Conservation (phyloP, 2,113 vertebrate species). For the Phaethornis superciliosus region DNA sequence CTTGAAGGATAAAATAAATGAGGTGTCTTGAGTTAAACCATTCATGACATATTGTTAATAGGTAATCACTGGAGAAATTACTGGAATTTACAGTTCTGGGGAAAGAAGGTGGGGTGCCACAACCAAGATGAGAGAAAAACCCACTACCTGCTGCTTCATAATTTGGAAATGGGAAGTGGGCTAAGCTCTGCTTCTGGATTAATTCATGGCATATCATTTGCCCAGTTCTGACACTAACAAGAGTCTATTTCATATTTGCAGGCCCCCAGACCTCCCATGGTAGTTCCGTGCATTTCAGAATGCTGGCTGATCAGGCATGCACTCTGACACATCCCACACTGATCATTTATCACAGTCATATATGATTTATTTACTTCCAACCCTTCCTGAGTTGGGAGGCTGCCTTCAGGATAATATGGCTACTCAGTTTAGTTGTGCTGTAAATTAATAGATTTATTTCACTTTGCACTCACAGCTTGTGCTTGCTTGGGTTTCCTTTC, state of each 20-base stretch:
- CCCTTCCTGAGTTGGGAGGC: constrained; percentile 20
- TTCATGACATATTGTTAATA: constrained; percentile 1
- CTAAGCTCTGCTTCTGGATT: neutral
- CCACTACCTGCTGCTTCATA: neutral
- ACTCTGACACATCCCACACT: constrained; percentile 29
- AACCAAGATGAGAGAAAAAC: neutral
- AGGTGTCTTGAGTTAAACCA: constrained; percentile 9
- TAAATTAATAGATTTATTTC: constrained; percentile 45
- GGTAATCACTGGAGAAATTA: neutral
- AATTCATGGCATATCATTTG: constrained; percentile 45
- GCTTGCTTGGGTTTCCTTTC: neutral
- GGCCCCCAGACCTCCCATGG: constrained; percentile 17
- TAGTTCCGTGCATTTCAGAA: constrained; percentile 28
- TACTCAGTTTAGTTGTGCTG: neutral
- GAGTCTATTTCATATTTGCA: constrained; percentile 50
- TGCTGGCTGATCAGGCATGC: constrained; percentile 25
- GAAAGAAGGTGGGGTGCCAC: neutral
- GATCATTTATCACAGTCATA: constrained; percentile 58
- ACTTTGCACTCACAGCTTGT: neutral
- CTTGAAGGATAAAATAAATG: constrained; percentile 10
- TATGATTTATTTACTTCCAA: constrained; percentile 67
- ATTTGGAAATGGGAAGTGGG: neutral
- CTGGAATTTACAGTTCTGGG: neutral
- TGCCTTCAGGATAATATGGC: constrained; percentile 17
- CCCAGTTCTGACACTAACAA: constrained; percentile 46